These are phyloP conservation scores for Caenorhabditis elegans DNA, from an alignment of 1,140 invertebrate species.

Conservation along the genomic window WBcel235 BX284603.4:1201501-1202000, in stretches of 20 bases:
- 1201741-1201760: no score
- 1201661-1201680: neutral
- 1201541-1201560: slow-evolving; percentile 58
- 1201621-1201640: slow-evolving; percentile 54
- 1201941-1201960: neutral
- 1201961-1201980: neutral
- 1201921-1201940: slow-evolving; percentile 56
- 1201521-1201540: slow-evolving; percentile 62
- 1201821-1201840: slow-evolving; percentile 58
- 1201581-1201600: slow-evolving; percentile 45
- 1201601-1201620: slow-evolving; percentile 55
- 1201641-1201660: slow-evolving; percentile 48
- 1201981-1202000: neutral
- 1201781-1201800: no score
- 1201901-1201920: slow-evolving; percentile 56
- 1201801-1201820: slow-evolving; percentile 52
- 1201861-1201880: slow-evolving; percentile 55
- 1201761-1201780: no score
- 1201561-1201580: slow-evolving; percentile 53
- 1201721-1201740: no score
- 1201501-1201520: slow-evolving; percentile 59
- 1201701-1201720: no score
- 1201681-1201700: no score
- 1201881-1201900: slow-evolving; percentile 55
- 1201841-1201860: slow-evolving; percentile 63